phyloP scores from a whole-genome alignment of 2,888 invertebrate species.

The Rhaphigaster nebulosa region DNA sequence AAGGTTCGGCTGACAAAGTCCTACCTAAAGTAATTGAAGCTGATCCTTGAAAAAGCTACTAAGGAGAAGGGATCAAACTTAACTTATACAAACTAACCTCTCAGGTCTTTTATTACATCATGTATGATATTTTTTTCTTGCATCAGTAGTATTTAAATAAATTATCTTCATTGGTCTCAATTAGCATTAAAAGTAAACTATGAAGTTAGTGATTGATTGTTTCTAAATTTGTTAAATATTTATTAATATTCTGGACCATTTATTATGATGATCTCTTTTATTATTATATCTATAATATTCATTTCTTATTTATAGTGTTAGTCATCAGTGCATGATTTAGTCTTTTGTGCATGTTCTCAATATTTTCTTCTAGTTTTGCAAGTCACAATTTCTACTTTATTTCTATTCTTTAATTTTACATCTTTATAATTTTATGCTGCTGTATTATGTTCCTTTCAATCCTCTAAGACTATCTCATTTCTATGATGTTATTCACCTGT shows the following conservation, averaged over 20 bases:
- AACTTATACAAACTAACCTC: background rate
- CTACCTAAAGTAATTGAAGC: background rate
- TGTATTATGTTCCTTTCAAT: background rate
- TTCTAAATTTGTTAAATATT: no score
- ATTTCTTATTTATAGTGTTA: background rate
- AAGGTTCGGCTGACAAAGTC: background rate
- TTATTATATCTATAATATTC: background rate
- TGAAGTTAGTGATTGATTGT: background rate
- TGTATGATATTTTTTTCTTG: constrained; percentile 17
- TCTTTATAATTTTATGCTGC: background rate
- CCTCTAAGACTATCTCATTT: background rate
- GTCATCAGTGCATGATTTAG: background rate
- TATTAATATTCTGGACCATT: background rate
- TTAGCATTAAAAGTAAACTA: background rate
- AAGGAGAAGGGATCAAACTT: constrained; percentile 29
- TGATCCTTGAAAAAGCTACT: background rate
- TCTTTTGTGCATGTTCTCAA: background rate
- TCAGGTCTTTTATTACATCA: background rate
- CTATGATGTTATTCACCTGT: background rate
- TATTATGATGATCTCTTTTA: background rate
- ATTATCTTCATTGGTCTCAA: no score
- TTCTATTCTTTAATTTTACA: background rate
- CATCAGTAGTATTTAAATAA: constrained; percentile 3
- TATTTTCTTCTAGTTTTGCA: background rate
- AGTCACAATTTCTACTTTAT: background rate